Percentiles rank a stretch among this genome's conserved stretches.
Conservation (phyloP, 2,888 invertebrate genomes). For the Eupithecia subumbrata region DNA sequence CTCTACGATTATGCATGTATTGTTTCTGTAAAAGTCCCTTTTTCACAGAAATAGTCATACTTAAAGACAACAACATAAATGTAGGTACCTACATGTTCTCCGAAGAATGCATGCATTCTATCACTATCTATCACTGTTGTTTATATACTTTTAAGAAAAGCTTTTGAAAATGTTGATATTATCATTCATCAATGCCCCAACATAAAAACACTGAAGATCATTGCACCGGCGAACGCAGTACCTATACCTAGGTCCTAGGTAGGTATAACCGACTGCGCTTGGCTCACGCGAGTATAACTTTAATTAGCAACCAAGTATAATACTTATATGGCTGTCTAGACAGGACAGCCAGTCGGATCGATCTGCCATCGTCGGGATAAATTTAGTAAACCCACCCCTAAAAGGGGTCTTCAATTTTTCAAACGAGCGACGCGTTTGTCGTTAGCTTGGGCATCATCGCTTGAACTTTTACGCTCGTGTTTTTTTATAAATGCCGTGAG, state of each 20-base stretch:
- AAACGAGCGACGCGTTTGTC: conserved; percentile 6
- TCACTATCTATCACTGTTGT: conserved; percentile 1
- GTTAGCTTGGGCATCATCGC: conserved; percentile 10
- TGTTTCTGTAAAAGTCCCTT: background rate
- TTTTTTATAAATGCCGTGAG: background rate
- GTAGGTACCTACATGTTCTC: background rate
- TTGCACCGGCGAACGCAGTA: background rate
- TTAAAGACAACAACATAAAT: background rate
- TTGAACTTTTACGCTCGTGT: conserved; percentile 8
- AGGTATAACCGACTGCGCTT: conserved; percentile 15
- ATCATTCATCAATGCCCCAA: background rate
- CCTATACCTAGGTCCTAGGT: background rate
- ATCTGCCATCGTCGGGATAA: conserved; percentile 60
- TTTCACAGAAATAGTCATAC: background rate
- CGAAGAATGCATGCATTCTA: background rate
- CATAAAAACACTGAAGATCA: conserved; percentile 5
- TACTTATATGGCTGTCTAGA: conserved; percentile 65
- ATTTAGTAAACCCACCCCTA: conserved; percentile 62
- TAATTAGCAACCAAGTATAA: conserved; percentile 46
- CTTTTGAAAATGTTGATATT: background rate
- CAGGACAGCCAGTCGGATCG: conserved; percentile 61
- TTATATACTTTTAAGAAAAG: background rate
- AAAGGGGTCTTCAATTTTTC: conserved; percentile 35
- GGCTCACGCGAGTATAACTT: conserved; percentile 26
- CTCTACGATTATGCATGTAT: background rate